Conservation (phyloP, 2,113 vertebrate genomes). For the Naja naja region DNA sequence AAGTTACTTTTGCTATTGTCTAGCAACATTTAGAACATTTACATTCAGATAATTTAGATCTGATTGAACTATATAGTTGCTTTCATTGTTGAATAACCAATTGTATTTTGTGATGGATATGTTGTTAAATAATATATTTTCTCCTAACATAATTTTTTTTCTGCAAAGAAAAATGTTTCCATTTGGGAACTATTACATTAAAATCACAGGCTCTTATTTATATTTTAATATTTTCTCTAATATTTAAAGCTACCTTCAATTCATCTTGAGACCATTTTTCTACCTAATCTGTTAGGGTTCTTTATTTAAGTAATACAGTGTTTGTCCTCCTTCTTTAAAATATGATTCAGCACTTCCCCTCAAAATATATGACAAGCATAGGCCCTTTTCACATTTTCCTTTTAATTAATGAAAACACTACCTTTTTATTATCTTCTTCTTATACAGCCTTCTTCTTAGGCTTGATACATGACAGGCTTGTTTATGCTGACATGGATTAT, state of each 20-base stretch:
- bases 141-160: neutral
- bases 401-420: neutral
- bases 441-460: neutral
- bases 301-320: neutral
- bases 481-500: neutral
- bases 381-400: neutral
- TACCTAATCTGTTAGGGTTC: neutral
- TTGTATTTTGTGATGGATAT: neutral
- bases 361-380: neutral
- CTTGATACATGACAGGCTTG: neutral
- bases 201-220: neutral
- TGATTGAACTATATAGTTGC: neutral
- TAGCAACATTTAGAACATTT: neutral
- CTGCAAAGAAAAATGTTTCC: neutral
- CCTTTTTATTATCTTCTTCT: neutral
- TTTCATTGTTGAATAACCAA: neutral
- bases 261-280: neutral
- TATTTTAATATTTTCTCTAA: neutral
- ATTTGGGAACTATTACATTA: neutral
- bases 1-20: neutral
- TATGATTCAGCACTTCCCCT: neutral
- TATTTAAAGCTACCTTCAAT: neutral
- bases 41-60: neutral
- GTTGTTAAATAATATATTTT: neutral
- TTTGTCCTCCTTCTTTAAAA: neutral